Evolutionary conservation across 1,140 invertebrate genomes (phyloP).

Genomic region (Hestina assimilis): DNA sequence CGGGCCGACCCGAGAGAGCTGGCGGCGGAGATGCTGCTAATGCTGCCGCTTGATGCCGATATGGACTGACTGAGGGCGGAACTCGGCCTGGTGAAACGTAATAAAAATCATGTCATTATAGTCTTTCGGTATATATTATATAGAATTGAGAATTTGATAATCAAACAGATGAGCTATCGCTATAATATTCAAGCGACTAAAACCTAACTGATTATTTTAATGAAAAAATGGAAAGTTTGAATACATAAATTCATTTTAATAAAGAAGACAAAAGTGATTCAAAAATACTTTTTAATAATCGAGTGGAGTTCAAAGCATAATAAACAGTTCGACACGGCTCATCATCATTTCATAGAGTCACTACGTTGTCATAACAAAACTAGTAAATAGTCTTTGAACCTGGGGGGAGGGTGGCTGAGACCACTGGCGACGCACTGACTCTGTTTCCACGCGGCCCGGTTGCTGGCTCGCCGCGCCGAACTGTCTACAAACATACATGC

Average conservation of each 20-base stretch:
- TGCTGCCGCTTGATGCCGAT: conserved; percentile 80
- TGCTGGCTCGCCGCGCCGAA: conserved; percentile 86
- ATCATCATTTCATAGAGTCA: not conserved
- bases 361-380: not conserved
- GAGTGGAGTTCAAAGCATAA: not conserved
- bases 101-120: not conserved
- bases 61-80: conserved; percentile 83
- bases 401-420: conserved; percentile 80
- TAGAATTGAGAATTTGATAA: too few species aligned
- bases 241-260: not conserved
- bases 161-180: too few species aligned
- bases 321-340: conserved; percentile 27
- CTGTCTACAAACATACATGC: conserved; percentile 85
- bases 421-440: conserved; percentile 86
- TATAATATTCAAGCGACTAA: too few species aligned
- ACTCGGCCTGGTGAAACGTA: conserved; percentile 72
- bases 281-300: not conserved
- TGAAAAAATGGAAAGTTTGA: too few species aligned
- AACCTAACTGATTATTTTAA: too few species aligned
- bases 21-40: conserved; percentile 83
- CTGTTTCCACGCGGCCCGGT: conserved; percentile 87
- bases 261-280: not conserved
- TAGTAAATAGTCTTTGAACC: conserved; percentile 36
- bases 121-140: too few species aligned
- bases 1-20: conserved; percentile 82